Conservation (phyloP, 2,113 vertebrate species). For the Zapus hudsonius region DNA sequence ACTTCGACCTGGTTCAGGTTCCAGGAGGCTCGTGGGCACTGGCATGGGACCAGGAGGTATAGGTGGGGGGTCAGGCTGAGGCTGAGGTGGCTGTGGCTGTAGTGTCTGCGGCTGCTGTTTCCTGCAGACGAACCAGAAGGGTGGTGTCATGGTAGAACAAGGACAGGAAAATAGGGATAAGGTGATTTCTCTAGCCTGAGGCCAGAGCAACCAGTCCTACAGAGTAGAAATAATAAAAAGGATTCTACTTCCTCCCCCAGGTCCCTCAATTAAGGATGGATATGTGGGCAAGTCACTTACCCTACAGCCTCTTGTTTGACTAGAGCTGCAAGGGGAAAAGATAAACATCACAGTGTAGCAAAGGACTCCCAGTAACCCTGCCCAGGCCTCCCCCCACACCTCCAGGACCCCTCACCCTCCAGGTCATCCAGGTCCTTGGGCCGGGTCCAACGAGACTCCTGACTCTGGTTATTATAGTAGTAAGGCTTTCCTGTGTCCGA, state of each 20-base stretch:
- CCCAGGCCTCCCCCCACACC: neutral
- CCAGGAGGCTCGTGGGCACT: constrained; percentile 66
- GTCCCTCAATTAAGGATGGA: neutral
- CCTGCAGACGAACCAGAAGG: constrained; percentile 55
- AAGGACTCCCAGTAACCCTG: neutral
- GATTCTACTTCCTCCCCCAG: neutral
- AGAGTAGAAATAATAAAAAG: neutral
- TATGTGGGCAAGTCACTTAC: constrained; percentile 67
- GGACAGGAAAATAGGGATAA: neutral
- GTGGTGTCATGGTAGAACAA: neutral
- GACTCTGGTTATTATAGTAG: constrained; percentile 85
- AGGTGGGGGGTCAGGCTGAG: constrained; percentile 79
- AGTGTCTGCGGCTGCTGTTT: constrained; percentile 72
- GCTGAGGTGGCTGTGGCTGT: constrained; percentile 76
- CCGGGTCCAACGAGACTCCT: constrained; percentile 84
- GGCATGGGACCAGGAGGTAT: constrained; percentile 68
- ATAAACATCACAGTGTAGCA: constrained; percentile 15
- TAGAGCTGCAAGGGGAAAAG: constrained; percentile 77
- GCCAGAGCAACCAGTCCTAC: neutral
- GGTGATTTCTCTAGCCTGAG: neutral
- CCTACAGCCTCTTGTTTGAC: constrained; percentile 81
- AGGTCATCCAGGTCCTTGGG: constrained; percentile 84
- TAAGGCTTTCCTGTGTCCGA: constrained; percentile 84
- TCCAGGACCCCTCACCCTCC: constrained; percentile 78
- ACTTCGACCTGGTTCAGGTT: constrained; percentile 75